Conservation (phyloP, 2,113 vertebrate genomes). For the Eulemur macaco region DNA sequence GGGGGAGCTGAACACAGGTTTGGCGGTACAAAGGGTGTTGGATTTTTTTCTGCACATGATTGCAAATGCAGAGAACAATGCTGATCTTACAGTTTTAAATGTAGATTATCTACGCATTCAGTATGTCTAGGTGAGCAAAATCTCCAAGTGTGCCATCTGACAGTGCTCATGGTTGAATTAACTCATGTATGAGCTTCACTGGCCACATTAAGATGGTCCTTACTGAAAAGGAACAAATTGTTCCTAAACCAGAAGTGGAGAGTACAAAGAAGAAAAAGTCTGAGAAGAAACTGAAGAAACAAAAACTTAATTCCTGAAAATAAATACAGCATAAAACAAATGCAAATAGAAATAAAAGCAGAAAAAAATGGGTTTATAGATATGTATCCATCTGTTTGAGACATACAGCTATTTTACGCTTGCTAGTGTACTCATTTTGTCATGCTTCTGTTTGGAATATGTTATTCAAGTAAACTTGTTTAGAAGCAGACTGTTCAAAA, state of each 20-base stretch:
- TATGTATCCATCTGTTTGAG: constrained; percentile 15
- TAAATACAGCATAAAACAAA: constrained; percentile 50
- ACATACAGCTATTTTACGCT: constrained; percentile 6
- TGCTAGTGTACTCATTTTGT: background rate
- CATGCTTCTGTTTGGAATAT: background rate
- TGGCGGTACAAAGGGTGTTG: constrained; percentile 90
- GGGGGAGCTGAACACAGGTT: constrained; percentile 90
- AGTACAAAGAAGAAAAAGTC: constrained; percentile 93
- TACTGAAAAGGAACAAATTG: constrained; percentile 92
- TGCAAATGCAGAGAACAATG: constrained; percentile 90
- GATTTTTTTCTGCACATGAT: constrained; percentile 92
- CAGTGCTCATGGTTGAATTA: constrained; percentile 89
- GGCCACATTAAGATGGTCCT: constrained; percentile 93
- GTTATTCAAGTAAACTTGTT: constrained; percentile 53
- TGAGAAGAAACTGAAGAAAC: constrained; percentile 94
- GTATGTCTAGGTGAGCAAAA: constrained; percentile 94
- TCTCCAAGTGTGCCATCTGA: constrained; percentile 89
- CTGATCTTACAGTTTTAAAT: constrained; percentile 90
- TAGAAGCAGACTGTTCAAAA: constrained; percentile 49
- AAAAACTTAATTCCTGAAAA: constrained; percentile 91
- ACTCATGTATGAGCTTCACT: constrained; percentile 92
- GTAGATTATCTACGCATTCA: constrained; percentile 91
- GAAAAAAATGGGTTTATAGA: constrained; percentile 21
- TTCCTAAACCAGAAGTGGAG: constrained; percentile 92
- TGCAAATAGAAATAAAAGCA: constrained; percentile 81